These are phyloP conservation scores for Dendrocincla fuliginosa DNA, from an alignment of 2,797 vertebrate species.

Conservation along the genomic window DNA sequence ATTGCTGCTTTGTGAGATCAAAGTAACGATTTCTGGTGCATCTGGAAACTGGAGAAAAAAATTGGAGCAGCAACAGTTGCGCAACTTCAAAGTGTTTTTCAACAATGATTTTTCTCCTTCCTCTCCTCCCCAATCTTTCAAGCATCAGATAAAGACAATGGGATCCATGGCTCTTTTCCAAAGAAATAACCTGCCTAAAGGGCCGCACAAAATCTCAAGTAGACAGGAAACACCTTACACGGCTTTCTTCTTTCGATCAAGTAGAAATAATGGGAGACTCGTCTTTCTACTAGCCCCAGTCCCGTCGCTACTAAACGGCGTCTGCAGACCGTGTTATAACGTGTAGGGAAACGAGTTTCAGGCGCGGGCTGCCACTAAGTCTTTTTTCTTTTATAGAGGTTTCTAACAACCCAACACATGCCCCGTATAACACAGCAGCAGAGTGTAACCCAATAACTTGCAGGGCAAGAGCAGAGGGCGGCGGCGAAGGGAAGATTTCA, in stretches of 20 bases:
- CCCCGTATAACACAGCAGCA: not conserved
- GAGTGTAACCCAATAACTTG: not conserved
- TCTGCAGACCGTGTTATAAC: not conserved
- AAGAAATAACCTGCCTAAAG: slow-evolving; percentile 5
- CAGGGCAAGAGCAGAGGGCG: not conserved
- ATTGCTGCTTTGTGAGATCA: slow-evolving; percentile 74
- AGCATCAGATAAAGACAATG: slow-evolving; percentile 58
- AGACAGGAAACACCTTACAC: slow-evolving; percentile 47
- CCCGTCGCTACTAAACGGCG: not conserved
- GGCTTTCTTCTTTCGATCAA: not conserved
- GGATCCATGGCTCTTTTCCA: slow-evolving; percentile 24
- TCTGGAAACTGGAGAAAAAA: slow-evolving; percentile 63
- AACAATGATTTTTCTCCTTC: slow-evolving; percentile 64
- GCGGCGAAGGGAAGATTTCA: not conserved
- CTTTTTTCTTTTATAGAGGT: slow-evolving; percentile 42
- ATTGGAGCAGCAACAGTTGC: slow-evolving; percentile 33
- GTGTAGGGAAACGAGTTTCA: slow-evolving; percentile 39
- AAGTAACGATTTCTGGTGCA: slow-evolving; percentile 70
- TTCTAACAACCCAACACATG: not conserved
- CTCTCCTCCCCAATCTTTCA: slow-evolving; percentile 47
- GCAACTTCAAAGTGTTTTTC: slow-evolving; percentile 64
- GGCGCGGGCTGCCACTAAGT: not conserved
- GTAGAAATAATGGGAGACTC: not conserved
- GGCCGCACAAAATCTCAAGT: not conserved
- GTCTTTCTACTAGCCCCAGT: not conserved